Evolutionary conservation across 2,797 vertebrate genomes (phyloP).

Genomic region (Pterois miles): DNA sequence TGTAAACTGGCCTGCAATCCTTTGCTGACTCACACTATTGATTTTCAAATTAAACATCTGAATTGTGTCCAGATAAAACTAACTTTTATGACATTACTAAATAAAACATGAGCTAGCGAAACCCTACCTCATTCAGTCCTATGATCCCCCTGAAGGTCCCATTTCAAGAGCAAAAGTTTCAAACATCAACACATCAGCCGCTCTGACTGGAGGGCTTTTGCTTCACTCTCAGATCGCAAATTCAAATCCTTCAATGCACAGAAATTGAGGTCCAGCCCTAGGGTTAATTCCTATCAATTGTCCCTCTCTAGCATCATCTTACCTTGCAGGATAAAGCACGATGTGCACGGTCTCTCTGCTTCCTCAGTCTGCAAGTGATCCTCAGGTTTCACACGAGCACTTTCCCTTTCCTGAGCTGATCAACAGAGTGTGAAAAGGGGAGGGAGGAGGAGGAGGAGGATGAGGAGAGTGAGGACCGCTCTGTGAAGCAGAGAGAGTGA

Average conservation of each 20-base stretch:
- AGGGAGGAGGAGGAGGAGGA: constrained; percentile 28
- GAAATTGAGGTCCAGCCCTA: background rate
- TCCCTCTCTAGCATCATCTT: constrained; percentile 52
- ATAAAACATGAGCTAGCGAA: constrained; percentile 36
- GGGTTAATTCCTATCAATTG: constrained; percentile 21
- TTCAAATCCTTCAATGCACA: constrained; percentile 6
- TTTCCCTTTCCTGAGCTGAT: constrained; percentile 72
- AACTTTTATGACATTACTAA: constrained; percentile 3
- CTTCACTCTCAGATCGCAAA: background rate
- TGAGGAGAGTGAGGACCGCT: constrained; percentile 39
- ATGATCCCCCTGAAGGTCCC: constrained; percentile 21
- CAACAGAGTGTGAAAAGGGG: constrained; percentile 70
- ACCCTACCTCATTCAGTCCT: background rate
- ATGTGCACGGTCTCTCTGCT: constrained; percentile 39
- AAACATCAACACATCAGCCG: constrained; percentile 32
- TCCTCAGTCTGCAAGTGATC: constrained; percentile 69
- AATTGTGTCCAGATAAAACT: background rate
- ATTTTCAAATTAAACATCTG: background rate
- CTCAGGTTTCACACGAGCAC: constrained; percentile 75
- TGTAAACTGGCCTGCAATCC: background rate
- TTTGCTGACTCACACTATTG: background rate
- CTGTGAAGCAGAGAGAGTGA: constrained; percentile 34
- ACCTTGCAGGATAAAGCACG: constrained; percentile 65
- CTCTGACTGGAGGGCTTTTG: background rate
- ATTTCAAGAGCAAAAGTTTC: constrained; percentile 58